Evolutionary conservation across 2,888 invertebrate species (phyloP).

Genomic region (Drosophila mercatorum): DNA sequence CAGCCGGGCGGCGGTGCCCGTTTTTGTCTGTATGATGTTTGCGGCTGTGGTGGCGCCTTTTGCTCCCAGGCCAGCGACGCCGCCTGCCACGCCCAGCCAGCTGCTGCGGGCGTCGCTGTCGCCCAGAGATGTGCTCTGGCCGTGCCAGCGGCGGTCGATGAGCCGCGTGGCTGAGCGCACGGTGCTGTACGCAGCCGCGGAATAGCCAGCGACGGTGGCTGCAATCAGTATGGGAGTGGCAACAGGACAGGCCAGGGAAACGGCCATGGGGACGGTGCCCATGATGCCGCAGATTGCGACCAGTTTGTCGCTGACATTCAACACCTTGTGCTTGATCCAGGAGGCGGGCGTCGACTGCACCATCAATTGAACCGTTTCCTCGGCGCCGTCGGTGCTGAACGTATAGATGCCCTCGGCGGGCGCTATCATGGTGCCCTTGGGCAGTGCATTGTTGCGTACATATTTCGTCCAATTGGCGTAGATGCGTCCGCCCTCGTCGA

Average conservation of each 20-base stretch:
- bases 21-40: conserved; percentile 17
- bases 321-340: conserved; percentile 34
- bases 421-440: conserved; percentile 84
- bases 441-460: conserved; percentile 84
- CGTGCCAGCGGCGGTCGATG: conserved; percentile 65
- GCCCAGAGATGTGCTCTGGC: conserved; percentile 62
- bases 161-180: conserved; percentile 64
- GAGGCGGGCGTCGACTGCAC: conserved; percentile 68
- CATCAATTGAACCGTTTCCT: conserved; percentile 59
- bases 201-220: conserved; percentile 59
- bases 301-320: conserved; percentile 61
- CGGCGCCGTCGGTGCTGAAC: conserved; percentile 32
- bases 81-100: conserved; percentile 77
- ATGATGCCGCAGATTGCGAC: conserved; percentile 67
- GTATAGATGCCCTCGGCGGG: conserved; percentile 83
- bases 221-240: conserved; percentile 59
- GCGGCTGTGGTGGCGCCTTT: conserved; percentile 66
- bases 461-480: conserved; percentile 85
- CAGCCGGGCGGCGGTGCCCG: conserved; percentile 58
- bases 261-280: conserved; percentile 58
- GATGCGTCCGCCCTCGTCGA: conserved; percentile 82
- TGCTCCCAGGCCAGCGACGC: conserved; percentile 66
- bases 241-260: conserved; percentile 63
- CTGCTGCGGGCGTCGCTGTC: conserved; percentile 71
- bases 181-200: conserved; percentile 64